Evolutionary conservation across 2,797 vertebrate species (phyloP).

Genomic region (Crenichthys baileyi): DNA sequence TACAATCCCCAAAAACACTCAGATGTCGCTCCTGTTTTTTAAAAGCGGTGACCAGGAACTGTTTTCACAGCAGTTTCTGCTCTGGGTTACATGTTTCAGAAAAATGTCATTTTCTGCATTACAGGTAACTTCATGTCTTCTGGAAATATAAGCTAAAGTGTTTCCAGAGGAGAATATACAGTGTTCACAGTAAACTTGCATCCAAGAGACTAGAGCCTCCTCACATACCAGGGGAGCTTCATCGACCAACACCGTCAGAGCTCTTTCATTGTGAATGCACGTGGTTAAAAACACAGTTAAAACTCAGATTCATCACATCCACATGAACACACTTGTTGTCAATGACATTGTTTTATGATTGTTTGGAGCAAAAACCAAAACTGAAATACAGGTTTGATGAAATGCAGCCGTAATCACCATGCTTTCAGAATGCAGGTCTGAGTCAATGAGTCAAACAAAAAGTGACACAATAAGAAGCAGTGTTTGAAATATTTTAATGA

Average conservation of each 20-base stretch:
- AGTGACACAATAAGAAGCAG: background rate
- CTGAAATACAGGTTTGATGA: background rate
- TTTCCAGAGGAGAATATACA: too few relatives aligned
- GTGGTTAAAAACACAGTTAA: background rate
- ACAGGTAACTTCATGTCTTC: too few relatives aligned
- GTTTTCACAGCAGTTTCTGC: too few relatives aligned
- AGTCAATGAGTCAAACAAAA: background rate
- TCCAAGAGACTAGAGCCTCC: too few relatives aligned
- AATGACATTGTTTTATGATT: background rate
- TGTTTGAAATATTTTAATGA: conserved; percentile 42
- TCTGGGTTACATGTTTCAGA: too few relatives aligned
- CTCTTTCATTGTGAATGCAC: background rate
- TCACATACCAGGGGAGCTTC: background rate
- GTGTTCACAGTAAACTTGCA: too few relatives aligned
- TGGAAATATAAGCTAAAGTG: too few relatives aligned
- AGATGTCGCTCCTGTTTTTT: too few relatives aligned
- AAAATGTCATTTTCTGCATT: too few relatives aligned
- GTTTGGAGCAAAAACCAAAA: background rate
- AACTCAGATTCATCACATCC: background rate
- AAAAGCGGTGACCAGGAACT: too few relatives aligned
- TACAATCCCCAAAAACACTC: too few relatives aligned
- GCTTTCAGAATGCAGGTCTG: background rate
- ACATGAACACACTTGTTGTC: background rate
- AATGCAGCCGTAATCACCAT: background rate
- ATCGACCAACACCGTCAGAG: background rate